phyloP scores from a whole-genome alignment of 2,888 invertebrate species.

The Scelioninae gen. 1 region DNA sequence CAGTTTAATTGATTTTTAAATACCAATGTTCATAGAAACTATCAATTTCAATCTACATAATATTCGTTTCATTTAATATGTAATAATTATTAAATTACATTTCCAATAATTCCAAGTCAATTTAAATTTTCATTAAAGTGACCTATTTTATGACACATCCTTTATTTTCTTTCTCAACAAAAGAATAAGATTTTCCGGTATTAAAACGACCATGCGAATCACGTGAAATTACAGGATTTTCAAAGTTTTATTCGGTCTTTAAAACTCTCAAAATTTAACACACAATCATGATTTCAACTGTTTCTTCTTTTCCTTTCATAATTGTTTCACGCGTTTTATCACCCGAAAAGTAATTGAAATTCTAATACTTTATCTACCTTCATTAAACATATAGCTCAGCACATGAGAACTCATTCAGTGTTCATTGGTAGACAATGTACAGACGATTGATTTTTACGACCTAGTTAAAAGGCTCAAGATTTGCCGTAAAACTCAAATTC shows the following conservation, averaged over 20 bases:
- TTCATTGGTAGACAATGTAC: constrained; percentile 28
- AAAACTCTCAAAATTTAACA: constrained; percentile 15
- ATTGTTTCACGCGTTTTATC: constrained; percentile 51
- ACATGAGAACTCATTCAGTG: constrained; percentile 29
- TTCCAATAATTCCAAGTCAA: constrained; percentile 7
- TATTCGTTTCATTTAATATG: too few relatives aligned
- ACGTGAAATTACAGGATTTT: constrained; percentile 24
- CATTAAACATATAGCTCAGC: constrained; percentile 25
- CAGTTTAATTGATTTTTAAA: too few relatives aligned
- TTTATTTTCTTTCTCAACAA: constrained; percentile 1
- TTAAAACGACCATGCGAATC: constrained; percentile 21
- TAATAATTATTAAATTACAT: constrained; percentile 12
- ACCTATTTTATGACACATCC: constrained; percentile 17
- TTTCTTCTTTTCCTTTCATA: constrained; percentile 34
- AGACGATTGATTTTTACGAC: constrained; percentile 38
- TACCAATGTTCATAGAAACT: too few relatives aligned
- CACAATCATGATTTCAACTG: constrained; percentile 19
- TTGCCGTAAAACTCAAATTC: constrained; percentile 20
- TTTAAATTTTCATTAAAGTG: constrained; percentile 19
- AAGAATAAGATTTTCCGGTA: constrained; percentile 21
- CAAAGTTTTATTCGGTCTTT: constrained; percentile 24
- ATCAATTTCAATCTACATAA: too few relatives aligned
- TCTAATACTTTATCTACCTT: constrained; percentile 43
- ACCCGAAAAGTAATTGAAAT: constrained; percentile 45
- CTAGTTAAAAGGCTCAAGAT: constrained; percentile 5